phyloP scores from a whole-genome alignment of 2,113 vertebrate species.

The Caretta caretta region DNA sequence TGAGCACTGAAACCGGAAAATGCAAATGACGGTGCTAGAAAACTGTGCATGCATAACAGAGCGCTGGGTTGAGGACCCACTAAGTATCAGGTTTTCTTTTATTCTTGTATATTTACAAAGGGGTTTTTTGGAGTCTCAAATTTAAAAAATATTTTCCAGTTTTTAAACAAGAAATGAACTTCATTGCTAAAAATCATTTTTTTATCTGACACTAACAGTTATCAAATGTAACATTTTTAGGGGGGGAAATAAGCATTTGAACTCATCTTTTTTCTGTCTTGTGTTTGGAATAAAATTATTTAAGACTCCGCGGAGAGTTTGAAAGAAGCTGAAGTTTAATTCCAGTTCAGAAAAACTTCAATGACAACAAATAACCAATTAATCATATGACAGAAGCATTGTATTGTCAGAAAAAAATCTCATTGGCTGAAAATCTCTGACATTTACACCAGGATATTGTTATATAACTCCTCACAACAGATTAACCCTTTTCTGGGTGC shows the following conservation, averaged over 20 bases:
- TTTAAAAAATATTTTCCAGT: constrained; percentile 9
- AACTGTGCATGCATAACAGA: background rate
- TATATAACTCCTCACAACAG: constrained; percentile 51
- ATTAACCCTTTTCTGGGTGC: constrained; percentile 60
- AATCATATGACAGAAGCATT: constrained; percentile 63
- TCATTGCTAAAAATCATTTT: background rate
- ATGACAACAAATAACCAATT: constrained; percentile 12
- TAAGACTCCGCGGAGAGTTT: constrained; percentile 36
- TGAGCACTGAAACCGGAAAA: background rate
- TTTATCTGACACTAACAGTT: background rate
- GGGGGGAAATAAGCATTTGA: background rate
- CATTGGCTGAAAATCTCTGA: constrained; percentile 50
- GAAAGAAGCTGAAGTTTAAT: constrained; percentile 60
- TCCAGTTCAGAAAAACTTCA: constrained; percentile 63
- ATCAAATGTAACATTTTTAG: constrained; percentile 13
- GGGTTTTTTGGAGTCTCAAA: background rate
- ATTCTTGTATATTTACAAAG: constrained; percentile 41
- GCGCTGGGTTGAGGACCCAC: background rate
- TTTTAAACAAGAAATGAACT: background rate
- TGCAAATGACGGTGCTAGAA: background rate
- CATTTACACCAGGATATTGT: constrained; percentile 60
- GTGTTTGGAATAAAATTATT: constrained; percentile 57
- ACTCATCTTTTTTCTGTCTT: constrained; percentile 11
- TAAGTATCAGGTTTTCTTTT: background rate
- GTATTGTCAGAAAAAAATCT: constrained; percentile 30